These are phyloP conservation scores for Andinoacara biseriatus DNA, from an alignment of 2,113 vertebrate species.

Conservation along the genomic window DNA sequence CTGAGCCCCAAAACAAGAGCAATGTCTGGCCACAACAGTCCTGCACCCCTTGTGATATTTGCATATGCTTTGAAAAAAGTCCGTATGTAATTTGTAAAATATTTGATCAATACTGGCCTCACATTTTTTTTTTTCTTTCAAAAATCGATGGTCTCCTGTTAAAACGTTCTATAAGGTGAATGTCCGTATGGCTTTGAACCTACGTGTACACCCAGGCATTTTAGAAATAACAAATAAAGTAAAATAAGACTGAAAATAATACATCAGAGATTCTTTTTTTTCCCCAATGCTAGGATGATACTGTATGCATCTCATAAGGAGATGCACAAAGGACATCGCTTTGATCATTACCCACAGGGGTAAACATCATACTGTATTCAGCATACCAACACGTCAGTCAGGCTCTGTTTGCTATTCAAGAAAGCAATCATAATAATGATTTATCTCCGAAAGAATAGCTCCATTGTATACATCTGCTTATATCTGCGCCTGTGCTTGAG, in stretches of 20 bases:
- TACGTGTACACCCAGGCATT: neutral
- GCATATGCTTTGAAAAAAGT: neutral
- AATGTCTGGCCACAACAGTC: neutral
- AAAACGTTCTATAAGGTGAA: neutral
- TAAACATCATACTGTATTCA: constrained; percentile 1
- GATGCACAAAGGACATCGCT: neutral
- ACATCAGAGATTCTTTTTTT: neutral
- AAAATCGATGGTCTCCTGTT: neutral
- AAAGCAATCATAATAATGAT: constrained; percentile 5
- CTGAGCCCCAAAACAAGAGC: neutral
- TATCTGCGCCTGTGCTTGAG: neutral
- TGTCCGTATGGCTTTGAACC: neutral
- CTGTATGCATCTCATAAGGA: neutral
- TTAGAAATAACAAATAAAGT: neutral
- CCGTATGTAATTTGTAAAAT: neutral
- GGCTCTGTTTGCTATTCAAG: neutral
- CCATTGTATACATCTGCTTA: neutral
- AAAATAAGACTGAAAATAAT: neutral
- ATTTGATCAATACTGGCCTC: neutral
- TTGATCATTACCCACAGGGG: constrained; percentile 4
- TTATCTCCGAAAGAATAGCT: neutral
- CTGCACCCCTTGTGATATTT: neutral
- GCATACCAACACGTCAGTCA: constrained; percentile 2
- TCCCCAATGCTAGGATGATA: neutral
- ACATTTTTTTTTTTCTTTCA: neutral